phyloP scores from a whole-genome alignment of 2,888 invertebrate species.

The Lepetodrilus schrolli region DNA sequence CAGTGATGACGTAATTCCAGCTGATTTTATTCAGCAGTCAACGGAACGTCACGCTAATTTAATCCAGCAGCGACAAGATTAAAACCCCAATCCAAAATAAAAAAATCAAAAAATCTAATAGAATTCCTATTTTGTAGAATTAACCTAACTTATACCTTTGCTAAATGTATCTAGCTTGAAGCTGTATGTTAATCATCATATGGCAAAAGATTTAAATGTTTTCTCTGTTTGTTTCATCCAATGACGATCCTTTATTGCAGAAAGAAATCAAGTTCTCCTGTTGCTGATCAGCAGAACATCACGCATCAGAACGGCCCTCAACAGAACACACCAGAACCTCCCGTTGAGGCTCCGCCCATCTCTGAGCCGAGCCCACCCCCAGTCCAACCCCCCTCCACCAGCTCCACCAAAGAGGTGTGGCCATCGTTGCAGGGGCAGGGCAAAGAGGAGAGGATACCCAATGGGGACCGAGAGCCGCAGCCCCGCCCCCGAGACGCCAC shows the following conservation, averaged over 20 bases:
- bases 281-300: conserved; percentile 33
- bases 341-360: conserved; percentile 34
- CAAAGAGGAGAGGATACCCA: conserved; percentile 45
- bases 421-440: conserved; percentile 56
- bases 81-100: no score
- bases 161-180: not conserved
- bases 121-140: not conserved
- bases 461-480: conserved; percentile 45
- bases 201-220: not conserved
- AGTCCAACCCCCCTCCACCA: conserved; percentile 41
- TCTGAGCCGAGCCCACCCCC: conserved; percentile 38
- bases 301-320: conserved; percentile 14
- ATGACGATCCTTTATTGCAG: conserved; percentile 39
- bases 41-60: no score
- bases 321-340: not conserved
- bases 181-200: not conserved
- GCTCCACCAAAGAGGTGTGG: conserved; percentile 62
- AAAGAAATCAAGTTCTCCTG: conserved; percentile 58
- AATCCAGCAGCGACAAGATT: no score
- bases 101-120: no score
- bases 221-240: not conserved
- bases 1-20: no score
- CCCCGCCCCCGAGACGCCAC: conserved; percentile 38
- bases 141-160: not conserved
- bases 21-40: no score